Evolutionary conservation across 2,797 vertebrate genomes (phyloP).

Genomic region (Micropoecilia bifurca): DNA sequence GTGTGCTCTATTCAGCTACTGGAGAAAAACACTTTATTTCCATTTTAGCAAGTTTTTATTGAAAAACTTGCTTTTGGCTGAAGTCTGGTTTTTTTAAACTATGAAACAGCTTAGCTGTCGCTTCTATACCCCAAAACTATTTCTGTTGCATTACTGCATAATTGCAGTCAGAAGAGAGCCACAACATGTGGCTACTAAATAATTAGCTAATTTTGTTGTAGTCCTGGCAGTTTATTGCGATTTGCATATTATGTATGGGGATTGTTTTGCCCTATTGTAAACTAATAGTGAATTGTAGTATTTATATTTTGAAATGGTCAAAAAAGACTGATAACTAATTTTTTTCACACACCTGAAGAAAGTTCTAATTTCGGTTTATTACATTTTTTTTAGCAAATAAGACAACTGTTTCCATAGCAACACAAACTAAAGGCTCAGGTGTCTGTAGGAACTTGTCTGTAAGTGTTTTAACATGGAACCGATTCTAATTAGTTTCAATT

Average conservation of each 20-base stretch:
- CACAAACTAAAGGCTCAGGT: background rate
- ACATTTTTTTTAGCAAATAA: background rate
- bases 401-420: background rate
- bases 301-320: background rate
- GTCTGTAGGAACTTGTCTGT: background rate
- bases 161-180: background rate
- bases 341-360: background rate
- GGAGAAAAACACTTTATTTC: background rate
- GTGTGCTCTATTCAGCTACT: background rate
- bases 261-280: background rate
- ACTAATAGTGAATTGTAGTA: background rate
- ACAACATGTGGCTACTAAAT: background rate
- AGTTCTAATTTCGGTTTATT: background rate
- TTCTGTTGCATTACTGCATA: background rate
- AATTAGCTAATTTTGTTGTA: background rate
- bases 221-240: background rate
- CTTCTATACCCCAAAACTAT: background rate
- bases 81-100: background rate
- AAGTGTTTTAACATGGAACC: background rate
- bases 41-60: background rate
- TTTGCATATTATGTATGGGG: background rate
- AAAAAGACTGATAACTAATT: background rate
- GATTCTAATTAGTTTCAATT: background rate
- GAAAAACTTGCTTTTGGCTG: background rate
- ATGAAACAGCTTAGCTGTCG: background rate